Conservation (phyloP, 2,888 invertebrate species). For the Archips crataeganus region DNA sequence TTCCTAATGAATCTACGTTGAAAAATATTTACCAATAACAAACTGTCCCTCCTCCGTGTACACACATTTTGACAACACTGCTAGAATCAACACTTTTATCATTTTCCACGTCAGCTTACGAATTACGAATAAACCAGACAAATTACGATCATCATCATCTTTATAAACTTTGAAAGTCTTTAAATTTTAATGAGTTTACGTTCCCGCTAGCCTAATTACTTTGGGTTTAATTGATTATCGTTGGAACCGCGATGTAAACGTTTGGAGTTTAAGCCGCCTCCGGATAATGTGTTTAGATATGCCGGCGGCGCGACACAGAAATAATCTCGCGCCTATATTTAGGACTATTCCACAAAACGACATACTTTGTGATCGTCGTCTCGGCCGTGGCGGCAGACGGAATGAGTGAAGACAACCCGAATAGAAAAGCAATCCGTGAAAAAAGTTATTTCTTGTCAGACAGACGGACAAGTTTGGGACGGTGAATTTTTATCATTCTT, state of each 20-base stretch:
- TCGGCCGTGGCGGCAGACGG: conserved; percentile 38
- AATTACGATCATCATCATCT: conserved; percentile 43
- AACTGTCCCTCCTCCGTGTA: conserved; percentile 48
- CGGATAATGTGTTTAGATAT: conserved; percentile 76
- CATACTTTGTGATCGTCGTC: conserved; percentile 72
- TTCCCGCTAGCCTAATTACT: conserved; percentile 57
- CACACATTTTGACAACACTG: conserved; percentile 57
- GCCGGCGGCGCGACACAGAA: conserved; percentile 76
- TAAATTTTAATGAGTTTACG: conserved; percentile 59
- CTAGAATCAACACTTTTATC: conserved; percentile 55
- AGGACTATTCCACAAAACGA: conserved; percentile 82
- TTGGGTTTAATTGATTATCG: conserved; percentile 59
- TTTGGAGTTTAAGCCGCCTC: conserved; percentile 62
- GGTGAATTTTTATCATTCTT: conserved; percentile 11
- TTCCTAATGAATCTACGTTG: background rate
- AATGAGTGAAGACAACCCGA: conserved; percentile 11
- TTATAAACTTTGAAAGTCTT: conserved; percentile 45
- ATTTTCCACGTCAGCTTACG: conserved; percentile 46
- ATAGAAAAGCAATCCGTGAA: conserved; percentile 19
- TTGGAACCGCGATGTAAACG: conserved; percentile 64
- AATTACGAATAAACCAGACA: background rate
- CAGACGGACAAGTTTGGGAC: conserved; percentile 13
- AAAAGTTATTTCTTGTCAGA: conserved; percentile 9
- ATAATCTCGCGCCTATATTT: conserved; percentile 81
- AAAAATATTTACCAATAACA: conserved; percentile 61